A percentile compares a stretch with the other conserved stretches of the same genome.
phyloP scores from a whole-genome alignment of 2,113 vertebrate species.

The Sylvilagus bachmani region DNA sequence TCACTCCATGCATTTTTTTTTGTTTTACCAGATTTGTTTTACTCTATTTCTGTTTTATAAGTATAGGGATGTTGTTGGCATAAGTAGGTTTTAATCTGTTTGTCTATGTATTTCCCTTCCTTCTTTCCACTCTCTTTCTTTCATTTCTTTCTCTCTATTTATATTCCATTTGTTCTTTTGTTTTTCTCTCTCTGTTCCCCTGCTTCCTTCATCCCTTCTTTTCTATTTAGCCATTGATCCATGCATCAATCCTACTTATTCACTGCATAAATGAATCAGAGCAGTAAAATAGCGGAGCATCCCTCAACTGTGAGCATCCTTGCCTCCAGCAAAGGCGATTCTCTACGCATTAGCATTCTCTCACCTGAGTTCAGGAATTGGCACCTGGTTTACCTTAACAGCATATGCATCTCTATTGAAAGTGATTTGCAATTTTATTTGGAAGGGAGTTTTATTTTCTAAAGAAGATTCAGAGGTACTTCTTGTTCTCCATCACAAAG shows the following conservation, averaged over 20 bases:
- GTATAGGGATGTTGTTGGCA: neutral
- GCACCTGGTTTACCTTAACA: neutral
- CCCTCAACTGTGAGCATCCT: neutral
- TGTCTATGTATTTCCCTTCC: neutral
- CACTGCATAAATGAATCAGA: neutral
- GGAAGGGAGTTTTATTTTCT: neutral
- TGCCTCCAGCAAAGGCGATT: neutral
- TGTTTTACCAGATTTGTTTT: constrained; percentile 39
- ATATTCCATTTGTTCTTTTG: neutral
- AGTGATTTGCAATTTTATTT: constrained; percentile 28
- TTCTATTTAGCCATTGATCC: neutral
- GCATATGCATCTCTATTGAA: constrained; percentile 3
- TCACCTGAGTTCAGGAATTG: neutral
- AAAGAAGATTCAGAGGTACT: constrained; percentile 35
- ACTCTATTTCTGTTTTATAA: neutral
- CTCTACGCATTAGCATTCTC: neutral
- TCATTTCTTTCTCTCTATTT: neutral
- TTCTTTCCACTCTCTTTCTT: neutral
- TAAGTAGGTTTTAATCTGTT: neutral
- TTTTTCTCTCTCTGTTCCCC: neutral
- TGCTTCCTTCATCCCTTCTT: neutral
- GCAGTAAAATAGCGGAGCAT: neutral
- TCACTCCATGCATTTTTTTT: neutral
- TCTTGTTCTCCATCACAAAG: neutral
- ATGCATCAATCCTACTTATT: neutral